A percentile compares a stretch with the other conserved stretches of the same genome.
Conservation (phyloP, 2,113 vertebrate genomes). For the Arvicanthis niloticus region DNA sequence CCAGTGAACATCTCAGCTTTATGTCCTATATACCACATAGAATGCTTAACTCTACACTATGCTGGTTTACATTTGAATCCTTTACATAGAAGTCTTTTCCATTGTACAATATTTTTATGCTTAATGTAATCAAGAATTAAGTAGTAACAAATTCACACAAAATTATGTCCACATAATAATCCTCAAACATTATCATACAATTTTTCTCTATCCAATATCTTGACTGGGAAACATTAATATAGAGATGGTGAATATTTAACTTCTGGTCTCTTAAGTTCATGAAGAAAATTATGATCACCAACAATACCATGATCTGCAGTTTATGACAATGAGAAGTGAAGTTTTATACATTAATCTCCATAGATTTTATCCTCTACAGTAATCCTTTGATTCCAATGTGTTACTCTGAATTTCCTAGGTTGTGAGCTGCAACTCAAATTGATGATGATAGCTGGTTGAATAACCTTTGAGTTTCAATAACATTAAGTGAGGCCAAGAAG, state of each 20-base stretch:
- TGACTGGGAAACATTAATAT: rapidly evolving
- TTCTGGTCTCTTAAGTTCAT: not conserved
- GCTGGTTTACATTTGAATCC: not conserved
- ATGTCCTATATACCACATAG: not conserved
- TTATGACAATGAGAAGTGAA: not conserved
- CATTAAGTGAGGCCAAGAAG: not conserved
- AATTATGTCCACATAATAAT: not conserved
- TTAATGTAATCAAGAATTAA: not conserved
- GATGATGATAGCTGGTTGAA: not conserved
- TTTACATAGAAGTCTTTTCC: not conserved
- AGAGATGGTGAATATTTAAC: not conserved
- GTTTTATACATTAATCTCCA: not conserved
- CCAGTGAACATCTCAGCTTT: not conserved
- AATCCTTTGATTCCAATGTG: not conserved
- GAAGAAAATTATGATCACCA: not conserved
- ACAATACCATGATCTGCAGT: not conserved
- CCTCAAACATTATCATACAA: not conserved
- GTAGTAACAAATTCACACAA: not conserved
- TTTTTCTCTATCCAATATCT: not conserved
- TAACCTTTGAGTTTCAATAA: not conserved
- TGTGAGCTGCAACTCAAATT: not conserved
- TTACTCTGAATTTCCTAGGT: not conserved
- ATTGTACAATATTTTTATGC: not conserved
- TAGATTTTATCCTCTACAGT: not conserved
- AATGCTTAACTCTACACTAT: not conserved